Conservation (phyloP, 2,113 vertebrate species). For the Sterrhoptilus dennistouni region DNA sequence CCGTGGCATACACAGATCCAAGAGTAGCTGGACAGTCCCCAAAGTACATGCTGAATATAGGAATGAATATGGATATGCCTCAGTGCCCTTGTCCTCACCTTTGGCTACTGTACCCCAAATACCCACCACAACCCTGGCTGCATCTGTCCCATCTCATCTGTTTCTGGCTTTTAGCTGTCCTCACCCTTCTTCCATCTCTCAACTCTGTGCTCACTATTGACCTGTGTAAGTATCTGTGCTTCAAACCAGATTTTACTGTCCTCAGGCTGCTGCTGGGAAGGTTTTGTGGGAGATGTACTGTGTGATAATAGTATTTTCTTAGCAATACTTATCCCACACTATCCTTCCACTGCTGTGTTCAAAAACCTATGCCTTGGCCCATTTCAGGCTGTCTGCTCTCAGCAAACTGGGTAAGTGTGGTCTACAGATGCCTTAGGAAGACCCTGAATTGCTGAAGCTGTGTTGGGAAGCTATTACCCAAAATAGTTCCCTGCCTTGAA, state of each 20-base stretch:
- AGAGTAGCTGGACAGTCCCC: not conserved
- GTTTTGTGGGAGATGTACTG: not conserved
- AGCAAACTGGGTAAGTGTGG: not conserved
- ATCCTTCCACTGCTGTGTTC: not conserved
- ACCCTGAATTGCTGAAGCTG: not conserved
- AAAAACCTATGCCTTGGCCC: not conserved
- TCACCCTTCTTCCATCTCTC: not conserved
- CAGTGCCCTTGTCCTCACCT: not conserved
- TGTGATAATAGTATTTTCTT: not conserved
- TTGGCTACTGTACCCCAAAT: not conserved
- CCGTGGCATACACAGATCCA: not conserved
- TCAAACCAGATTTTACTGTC: not conserved
- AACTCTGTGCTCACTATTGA: not conserved
- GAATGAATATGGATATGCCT: not conserved
- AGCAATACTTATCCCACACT: not conserved
- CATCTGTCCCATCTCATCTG: not conserved
- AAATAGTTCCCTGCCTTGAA: not conserved
- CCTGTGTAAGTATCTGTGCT: accelerated
- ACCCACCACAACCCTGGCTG: not conserved
- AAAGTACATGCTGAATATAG: not conserved
- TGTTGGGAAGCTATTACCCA: not conserved
- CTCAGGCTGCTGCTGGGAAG: not conserved
- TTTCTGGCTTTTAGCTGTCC: not conserved
- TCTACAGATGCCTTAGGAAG: not conserved
- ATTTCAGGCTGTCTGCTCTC: not conserved